Conservation (phyloP, 2,888 invertebrate genomes). For the Cephus rjabovi region DNA sequence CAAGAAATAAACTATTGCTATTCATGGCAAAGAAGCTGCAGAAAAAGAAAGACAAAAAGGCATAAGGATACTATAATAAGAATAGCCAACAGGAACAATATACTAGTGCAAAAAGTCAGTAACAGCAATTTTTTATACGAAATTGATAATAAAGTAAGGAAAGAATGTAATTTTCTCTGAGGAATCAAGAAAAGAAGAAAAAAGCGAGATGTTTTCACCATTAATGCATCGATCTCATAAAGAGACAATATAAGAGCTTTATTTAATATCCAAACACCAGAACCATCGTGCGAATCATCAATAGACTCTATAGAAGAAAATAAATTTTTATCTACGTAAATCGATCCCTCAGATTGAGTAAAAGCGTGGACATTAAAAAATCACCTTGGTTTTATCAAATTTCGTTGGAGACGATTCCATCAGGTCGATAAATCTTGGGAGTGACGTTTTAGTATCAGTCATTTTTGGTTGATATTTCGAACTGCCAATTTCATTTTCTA, state of each 20-base stretch:
- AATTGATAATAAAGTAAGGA: not conserved
- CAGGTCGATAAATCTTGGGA: conserved; percentile 13
- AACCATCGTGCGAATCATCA: not conserved
- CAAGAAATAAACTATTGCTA: not conserved
- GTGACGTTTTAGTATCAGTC: conserved; percentile 13
- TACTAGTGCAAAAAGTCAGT: not conserved
- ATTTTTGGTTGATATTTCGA: conserved; percentile 22
- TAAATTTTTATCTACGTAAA: not conserved
- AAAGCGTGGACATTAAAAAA: not conserved
- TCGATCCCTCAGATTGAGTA: not conserved
- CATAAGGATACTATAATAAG: not conserved
- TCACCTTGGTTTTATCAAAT: conserved; percentile 35
- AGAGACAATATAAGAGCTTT: not conserved
- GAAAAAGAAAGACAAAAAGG: not conserved
- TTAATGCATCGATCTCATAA: not conserved
- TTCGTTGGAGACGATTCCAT: conserved; percentile 23
- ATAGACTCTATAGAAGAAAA: not conserved
- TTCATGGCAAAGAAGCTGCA: not conserved
- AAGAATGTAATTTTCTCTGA: not conserved
- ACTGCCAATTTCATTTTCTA: conserved; percentile 22
- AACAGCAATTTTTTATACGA: not conserved
- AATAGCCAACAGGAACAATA: not conserved
- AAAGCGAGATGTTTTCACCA: not conserved
- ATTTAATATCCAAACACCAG: not conserved
- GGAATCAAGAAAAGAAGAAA: not conserved